phyloP scores from a whole-genome alignment of 2,888 invertebrate species.

The Hypomecis atomaria region DNA sequence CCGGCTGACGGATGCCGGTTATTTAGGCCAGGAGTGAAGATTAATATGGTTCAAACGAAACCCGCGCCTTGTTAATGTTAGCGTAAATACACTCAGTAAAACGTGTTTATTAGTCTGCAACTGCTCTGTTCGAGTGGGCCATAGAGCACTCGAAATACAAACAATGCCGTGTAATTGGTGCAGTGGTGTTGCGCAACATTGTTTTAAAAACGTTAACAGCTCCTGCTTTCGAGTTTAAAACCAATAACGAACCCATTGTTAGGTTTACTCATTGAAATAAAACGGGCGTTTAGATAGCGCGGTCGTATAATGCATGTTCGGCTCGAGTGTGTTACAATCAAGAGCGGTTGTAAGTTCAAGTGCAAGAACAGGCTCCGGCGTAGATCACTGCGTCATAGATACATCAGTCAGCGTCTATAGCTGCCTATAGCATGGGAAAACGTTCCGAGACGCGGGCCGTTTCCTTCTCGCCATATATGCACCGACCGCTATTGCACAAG shows the following conservation, averaged over 20 bases:
- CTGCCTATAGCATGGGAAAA: conserved; percentile 76
- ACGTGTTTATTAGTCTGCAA: conserved; percentile 73
- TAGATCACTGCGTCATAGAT: conserved; percentile 69
- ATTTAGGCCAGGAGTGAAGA: conserved; percentile 73
- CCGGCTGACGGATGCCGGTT: conserved; percentile 72
- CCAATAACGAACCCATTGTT: conserved; percentile 53
- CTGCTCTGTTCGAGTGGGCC: conserved; percentile 59
- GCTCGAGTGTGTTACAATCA: conserved; percentile 39
- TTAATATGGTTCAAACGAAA: conserved; percentile 74
- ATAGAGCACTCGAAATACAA: conserved; percentile 64
- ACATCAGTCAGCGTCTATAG: conserved; percentile 68
- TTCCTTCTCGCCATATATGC: conserved; percentile 78
- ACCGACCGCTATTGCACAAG: conserved; percentile 56
- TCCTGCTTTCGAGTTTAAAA: conserved; percentile 44
- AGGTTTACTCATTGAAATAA: conserved; percentile 30
- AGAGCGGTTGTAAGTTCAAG: conserved; percentile 67
- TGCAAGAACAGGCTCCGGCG: conserved; percentile 63
- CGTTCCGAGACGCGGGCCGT: conserved; percentile 57
- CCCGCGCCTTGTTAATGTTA: conserved; percentile 67
- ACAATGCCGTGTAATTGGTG: conserved; percentile 70
- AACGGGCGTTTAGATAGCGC: conserved; percentile 30
- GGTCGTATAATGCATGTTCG: conserved; percentile 40
- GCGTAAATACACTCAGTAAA: conserved; percentile 71
- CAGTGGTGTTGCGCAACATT: conserved; percentile 57
- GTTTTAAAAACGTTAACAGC: conserved; percentile 54